These are phyloP conservation scores for Drosophila pseudoananassae DNA, from an alignment of 1,140 invertebrate species.

Conservation along the genomic window DNA sequence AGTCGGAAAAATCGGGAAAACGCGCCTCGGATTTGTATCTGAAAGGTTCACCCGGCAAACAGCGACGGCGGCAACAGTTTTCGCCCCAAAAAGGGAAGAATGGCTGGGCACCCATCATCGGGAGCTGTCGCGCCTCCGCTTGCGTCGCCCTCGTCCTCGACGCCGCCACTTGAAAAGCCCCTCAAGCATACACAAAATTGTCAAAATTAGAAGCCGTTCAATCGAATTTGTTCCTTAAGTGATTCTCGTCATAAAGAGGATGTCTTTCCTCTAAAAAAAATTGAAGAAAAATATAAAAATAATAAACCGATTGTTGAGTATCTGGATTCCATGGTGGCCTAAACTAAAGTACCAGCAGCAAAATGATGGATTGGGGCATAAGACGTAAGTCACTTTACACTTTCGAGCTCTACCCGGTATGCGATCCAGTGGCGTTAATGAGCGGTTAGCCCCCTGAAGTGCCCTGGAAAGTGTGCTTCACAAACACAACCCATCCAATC, in stretches of 20 bases:
- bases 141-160: conserved; percentile 7
- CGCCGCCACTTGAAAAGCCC: neutral
- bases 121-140: conserved; percentile 20
- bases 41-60: conserved; percentile 47
- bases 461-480: conserved; percentile 53
- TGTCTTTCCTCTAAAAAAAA: neutral
- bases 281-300: neutral
- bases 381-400: conserved; percentile 88
- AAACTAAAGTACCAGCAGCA: conserved; percentile 40
- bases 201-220: conserved; percentile 78
- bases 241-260: conserved; percentile 31
- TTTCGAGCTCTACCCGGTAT: neutral
- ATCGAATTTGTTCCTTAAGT: conserved; percentile 70
- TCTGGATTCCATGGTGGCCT: conserved; percentile 29
- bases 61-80: conserved; percentile 68
- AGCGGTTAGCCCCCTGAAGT: conserved; percentile 23
- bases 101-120: conserved; percentile 30
- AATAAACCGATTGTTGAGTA: neutral
- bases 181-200: conserved; percentile 77
- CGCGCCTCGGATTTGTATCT: conserved; percentile 23
- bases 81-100: conserved; percentile 23
- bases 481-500: conserved; percentile 6
- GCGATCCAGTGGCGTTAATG: conserved; percentile 26
- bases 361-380: conserved; percentile 92
- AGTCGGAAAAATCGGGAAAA: conserved; percentile 7